phyloP scores from a whole-genome alignment of 2,113 vertebrate genomes.

The Felis chaus region DNA sequence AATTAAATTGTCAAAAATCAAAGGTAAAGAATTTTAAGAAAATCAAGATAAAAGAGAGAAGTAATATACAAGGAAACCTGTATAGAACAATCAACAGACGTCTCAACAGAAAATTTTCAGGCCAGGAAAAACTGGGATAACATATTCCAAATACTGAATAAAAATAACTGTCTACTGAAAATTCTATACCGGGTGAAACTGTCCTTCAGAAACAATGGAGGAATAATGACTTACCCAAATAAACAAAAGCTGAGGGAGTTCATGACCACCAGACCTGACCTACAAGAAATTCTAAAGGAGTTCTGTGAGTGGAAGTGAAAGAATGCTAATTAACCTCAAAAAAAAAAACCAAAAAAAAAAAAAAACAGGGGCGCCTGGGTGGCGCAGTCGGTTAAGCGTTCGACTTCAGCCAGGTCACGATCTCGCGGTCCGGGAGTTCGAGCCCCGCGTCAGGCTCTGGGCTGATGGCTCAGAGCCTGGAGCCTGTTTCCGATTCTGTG shows the following conservation, averaged over 20 bases:
- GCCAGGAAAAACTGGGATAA: not conserved
- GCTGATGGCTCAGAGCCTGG: too few species aligned
- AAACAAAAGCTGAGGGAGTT: not conserved
- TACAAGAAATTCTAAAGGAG: not conserved
- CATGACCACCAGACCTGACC: not conserved
- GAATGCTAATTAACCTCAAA: not conserved
- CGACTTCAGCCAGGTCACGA: too few species aligned
- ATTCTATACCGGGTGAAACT: not conserved
- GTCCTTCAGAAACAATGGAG: not conserved
- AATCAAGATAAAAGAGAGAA: not conserved
- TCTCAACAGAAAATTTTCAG: not conserved
- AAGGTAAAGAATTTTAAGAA: not conserved
- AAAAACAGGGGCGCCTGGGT: too few species aligned
- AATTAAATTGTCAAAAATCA: not conserved
- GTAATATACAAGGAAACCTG: not conserved
- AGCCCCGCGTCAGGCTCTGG: too few species aligned
- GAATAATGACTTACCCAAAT: not conserved
- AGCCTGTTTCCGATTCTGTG: too few species aligned
- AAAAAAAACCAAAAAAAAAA: not conserved
- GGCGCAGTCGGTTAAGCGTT: too few species aligned
- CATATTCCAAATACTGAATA: not conserved
- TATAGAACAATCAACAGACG: not conserved
- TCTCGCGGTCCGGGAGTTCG: too few species aligned
- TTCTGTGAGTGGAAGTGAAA: not conserved
- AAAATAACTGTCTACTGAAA: not conserved